Conservation (phyloP, 2,888 invertebrate species). For the Lepidochitona cinerea region DNA sequence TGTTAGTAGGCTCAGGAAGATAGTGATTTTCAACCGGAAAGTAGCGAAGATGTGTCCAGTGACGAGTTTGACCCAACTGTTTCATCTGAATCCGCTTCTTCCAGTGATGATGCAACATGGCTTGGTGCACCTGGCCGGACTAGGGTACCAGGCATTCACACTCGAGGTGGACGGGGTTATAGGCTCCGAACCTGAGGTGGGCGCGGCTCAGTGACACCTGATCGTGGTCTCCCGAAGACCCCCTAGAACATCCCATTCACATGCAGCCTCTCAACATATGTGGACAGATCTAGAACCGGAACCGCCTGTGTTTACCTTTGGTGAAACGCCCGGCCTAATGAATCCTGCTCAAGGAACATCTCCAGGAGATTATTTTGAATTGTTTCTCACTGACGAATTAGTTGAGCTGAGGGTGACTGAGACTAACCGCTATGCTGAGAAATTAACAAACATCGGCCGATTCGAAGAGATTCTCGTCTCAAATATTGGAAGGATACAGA, state of each 20-base stretch:
- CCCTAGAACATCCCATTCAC: neutral
- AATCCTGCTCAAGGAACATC: neutral
- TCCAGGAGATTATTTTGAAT: neutral
- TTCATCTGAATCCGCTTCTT: neutral
- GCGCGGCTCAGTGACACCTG: neutral
- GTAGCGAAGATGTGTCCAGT: neutral
- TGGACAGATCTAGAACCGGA: neutral
- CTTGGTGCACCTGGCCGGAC: neutral
- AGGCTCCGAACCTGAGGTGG: neutral
- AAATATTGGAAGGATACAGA: neutral
- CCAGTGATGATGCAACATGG: neutral
- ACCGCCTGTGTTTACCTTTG: neutral
- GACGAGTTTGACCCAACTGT: neutral
- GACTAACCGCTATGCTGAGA: conserved; percentile 2
- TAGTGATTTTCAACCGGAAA: neutral
- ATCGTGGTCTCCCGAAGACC: neutral
- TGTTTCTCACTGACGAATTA: neutral
- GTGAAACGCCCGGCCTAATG: neutral
- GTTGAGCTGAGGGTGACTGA: neutral
- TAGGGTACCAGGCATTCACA: neutral
- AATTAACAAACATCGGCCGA: neutral
- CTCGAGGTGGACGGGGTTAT: neutral
- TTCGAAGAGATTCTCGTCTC: neutral
- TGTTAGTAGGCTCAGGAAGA: neutral
- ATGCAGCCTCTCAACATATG: neutral